Base-by-base conservation (phyloP, 92 coral and sea anemone genomes). In the Phymanthus crucifer region DNA sequence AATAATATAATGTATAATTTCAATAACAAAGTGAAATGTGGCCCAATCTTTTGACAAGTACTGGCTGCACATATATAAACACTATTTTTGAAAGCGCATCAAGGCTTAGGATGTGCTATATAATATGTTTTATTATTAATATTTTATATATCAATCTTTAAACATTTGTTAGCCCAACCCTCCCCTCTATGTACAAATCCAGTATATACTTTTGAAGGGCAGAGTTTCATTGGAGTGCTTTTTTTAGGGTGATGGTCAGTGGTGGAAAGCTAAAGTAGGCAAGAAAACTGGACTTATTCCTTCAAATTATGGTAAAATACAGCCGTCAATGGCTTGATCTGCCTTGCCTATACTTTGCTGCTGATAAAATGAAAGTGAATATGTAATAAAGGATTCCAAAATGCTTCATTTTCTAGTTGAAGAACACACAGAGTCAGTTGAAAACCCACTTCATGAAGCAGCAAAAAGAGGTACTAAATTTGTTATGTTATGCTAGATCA, bases 211-310 rank as follows among this genome's bases (percentile, higher is more conserved):
- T n/a, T n/a, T n/a, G n/a, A n/a, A n/a, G n/a, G n/a, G 10, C 45
- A 5, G 10, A 38, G 45, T 11, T 38, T 38, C 45, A 38, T 5
- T 58, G 32, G n/a, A 14, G 5, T 9, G n/a, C 23, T 67, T 0
- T 31, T 48, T 78, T 13, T 32, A 92, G 95, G 65, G 32, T 40
- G 73, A 79, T 77, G 98, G 94, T 29, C 91, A 88, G 34, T 95
- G 99, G 99, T 95, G 99, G 99, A 89, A 93, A 76, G 99, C 92
- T 27, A 89, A 92, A 66, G 99, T 95, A 23, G 92, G 93, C 21
- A 85, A 83, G 85, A 95, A 86, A 84, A 83, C 92, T 72, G 99
- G 99, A 19, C 76, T 95, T 40, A 89, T 95, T 27, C 99, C 99
- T 47, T 95, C 99, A 61, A 95, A 95, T 40, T 95, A 95, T 83